Evolutionary conservation across 2,113 vertebrate species (phyloP).

Genomic region (Xiphophorus maculatus): DNA sequence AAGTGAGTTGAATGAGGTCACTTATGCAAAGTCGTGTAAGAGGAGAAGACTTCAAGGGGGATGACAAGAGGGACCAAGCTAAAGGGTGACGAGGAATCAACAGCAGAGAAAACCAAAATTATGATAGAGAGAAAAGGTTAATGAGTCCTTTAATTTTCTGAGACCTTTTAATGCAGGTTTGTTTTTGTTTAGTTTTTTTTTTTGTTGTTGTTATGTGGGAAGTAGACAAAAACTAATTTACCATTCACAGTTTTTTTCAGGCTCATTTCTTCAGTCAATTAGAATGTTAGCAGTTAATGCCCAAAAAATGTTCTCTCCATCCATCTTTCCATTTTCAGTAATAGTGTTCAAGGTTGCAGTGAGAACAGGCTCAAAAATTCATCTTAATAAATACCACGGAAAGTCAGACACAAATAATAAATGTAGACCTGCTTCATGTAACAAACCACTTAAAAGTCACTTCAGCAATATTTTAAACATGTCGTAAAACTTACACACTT

Average conservation of each 20-base stretch:
- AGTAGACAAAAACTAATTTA: slow-evolving; percentile 6
- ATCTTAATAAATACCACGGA: neutral
- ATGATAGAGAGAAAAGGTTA: slow-evolving; percentile 24
- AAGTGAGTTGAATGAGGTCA: slow-evolving; percentile 38
- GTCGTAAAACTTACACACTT: neutral
- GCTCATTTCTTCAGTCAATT: neutral
- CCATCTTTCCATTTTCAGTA: neutral
- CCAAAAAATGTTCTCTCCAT: neutral
- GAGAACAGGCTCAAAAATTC: neutral
- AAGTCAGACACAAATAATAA: neutral
- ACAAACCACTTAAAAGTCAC: neutral
- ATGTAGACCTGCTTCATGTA: neutral
- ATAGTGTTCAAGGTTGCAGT: neutral
- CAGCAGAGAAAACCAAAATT: slow-evolving; percentile 13
- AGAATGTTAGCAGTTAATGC: neutral
- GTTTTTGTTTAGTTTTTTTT: neutral
- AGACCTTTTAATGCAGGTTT: neutral
- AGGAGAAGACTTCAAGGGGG: slow-evolving; percentile 10
- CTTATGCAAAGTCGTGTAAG: slow-evolving; percentile 34
- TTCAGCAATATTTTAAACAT: neutral
- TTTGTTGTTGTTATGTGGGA: neutral
- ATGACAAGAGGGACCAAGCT: neutral
- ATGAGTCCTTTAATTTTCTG: slow-evolving; percentile 46
- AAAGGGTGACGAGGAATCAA: slow-evolving; percentile 6
- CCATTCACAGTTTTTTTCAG: neutral